Evolutionary conservation across 2,888 invertebrate species (phyloP).

Genomic region (Trichogramma dendrolimi): DNA sequence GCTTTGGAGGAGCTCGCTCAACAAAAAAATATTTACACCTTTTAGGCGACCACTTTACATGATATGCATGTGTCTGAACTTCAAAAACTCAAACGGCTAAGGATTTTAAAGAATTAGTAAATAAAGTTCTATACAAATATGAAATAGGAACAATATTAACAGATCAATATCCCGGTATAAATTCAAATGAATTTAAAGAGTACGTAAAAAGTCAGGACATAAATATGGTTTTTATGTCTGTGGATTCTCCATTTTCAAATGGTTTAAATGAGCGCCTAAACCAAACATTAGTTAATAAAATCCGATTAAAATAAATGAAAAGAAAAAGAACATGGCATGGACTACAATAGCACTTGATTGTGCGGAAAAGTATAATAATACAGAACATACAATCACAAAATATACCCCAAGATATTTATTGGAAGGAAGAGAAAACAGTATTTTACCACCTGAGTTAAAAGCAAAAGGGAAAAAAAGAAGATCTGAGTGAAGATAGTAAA

Average conservation of each 20-base stretch:
- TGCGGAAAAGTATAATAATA: neutral
- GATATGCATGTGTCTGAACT: conserved; percentile 14
- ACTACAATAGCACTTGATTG: neutral
- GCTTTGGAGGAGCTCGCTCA: conserved; percentile 8
- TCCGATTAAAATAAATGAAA: neutral
- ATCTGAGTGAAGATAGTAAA: neutral
- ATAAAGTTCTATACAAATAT: conserved; percentile 1
- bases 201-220: conserved; percentile 8
- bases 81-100: conserved; percentile 14
- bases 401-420: neutral
- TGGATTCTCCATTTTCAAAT: conserved; percentile 10
- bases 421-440: neutral
- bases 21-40: conserved; percentile 17
- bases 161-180: conserved; percentile 20
- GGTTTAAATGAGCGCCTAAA: neutral
- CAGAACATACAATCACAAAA: neutral
- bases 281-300: neutral
- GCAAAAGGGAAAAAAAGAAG: neutral
- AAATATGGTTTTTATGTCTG: conserved; percentile 11
- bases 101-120: conserved; percentile 15
- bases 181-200: conserved; percentile 17
- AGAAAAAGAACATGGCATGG: neutral
- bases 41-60: conserved; percentile 6
- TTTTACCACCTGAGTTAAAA: neutral
- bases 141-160: conserved; percentile 11